phyloP scores from a whole-genome alignment of 2,113 vertebrate species.

The Nicator chloris region DNA sequence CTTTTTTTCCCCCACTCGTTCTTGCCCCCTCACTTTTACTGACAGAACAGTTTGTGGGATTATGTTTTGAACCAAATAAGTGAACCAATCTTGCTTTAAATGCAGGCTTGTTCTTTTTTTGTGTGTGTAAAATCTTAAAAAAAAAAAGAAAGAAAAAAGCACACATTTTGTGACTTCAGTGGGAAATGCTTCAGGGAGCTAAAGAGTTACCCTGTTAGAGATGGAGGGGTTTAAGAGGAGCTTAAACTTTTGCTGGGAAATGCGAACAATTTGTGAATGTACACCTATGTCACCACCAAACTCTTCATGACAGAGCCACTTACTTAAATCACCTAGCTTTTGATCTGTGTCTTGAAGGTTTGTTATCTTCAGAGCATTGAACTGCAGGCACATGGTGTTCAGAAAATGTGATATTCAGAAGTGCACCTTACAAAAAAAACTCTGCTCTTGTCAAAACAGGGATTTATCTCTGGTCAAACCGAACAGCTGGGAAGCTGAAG shows the following conservation, averaged over 20 bases:
- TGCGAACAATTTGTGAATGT: background rate
- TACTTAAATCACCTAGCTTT: background rate
- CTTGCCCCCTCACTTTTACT: background rate
- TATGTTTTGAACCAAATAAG: background rate
- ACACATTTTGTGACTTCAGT: background rate
- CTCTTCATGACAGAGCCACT: background rate
- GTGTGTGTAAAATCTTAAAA: background rate
- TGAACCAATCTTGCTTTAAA: background rate
- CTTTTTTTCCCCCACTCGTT: background rate
- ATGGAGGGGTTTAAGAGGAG: background rate
- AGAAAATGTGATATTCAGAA: background rate
- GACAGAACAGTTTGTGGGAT: background rate
- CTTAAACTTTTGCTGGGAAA: background rate
- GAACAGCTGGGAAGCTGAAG: background rate
- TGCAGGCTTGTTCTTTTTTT: background rate
- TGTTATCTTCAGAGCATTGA: rapidly evolving
- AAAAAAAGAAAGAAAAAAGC: background rate
- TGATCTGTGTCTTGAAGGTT: background rate
- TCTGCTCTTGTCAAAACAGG: background rate
- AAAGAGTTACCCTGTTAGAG: background rate
- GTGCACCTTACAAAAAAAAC: background rate
- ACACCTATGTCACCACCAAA: background rate
- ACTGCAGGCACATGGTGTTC: background rate
- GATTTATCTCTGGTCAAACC: background rate
- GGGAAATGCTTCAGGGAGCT: background rate